Evolutionary conservation across 2,113 vertebrate genomes (phyloP).

Genomic region (Leptodactylus fuscus): DNA sequence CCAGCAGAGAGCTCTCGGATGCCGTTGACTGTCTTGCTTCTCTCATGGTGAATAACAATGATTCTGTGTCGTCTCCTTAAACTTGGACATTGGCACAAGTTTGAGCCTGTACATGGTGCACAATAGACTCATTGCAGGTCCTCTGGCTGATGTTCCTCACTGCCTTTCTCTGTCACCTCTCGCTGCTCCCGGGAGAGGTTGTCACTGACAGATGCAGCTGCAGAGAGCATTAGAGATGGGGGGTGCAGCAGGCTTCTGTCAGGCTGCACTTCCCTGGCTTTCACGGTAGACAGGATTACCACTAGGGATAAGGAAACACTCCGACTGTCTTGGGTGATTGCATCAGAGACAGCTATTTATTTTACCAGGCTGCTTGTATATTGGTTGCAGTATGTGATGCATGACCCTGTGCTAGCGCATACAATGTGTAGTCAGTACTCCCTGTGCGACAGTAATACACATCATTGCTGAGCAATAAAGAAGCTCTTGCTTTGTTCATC

Average conservation of each 20-base stretch:
- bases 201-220: conserved; percentile 2
- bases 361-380: not conserved
- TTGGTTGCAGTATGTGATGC: not conserved
- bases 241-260: not conserved
- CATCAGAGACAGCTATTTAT: not conserved
- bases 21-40: too few species aligned
- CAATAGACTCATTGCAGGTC: not conserved
- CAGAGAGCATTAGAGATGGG: not conserved
- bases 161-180: not conserved
- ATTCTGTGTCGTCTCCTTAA: not conserved
- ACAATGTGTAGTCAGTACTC: not conserved
- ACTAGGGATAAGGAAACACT: not conserved
- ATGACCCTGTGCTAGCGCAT: not conserved
- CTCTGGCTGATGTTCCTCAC: not conserved
- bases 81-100: not conserved
- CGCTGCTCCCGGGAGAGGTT: not conserved
- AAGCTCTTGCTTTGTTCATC: not conserved
- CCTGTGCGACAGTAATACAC: not conserved
- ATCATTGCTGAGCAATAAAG: not conserved
- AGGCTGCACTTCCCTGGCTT: not conserved
- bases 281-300: not conserved
- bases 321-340: not conserved
- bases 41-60: not conserved
- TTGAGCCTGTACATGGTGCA: not conserved
- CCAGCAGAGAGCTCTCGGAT: too few species aligned